These are phyloP conservation scores for Notospermus geniculatus DNA, from an alignment of 1,140 invertebrate genomes.

Conservation along the genomic window DNA sequence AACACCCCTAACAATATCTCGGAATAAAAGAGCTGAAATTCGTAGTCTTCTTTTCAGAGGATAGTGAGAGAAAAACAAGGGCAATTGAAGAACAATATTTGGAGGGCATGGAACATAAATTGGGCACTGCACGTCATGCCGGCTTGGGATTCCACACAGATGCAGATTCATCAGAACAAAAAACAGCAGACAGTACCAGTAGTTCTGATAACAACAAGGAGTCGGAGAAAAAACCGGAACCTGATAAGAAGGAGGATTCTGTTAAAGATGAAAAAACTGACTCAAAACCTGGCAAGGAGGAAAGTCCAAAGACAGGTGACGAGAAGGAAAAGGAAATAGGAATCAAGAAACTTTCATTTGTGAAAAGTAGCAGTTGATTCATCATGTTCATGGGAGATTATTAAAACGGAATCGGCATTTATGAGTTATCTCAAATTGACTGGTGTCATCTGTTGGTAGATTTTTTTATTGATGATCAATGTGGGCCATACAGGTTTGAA, in stretches of 20 bases:
- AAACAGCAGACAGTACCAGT: conserved; percentile 29
- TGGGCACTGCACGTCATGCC: conserved; percentile 38
- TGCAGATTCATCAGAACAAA: conserved; percentile 31
- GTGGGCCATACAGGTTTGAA: no score
- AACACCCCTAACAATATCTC: no score
- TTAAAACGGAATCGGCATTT: background rate
- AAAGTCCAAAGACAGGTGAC: conserved; percentile 7
- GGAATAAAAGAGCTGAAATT: no score
- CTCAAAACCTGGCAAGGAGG: conserved; percentile 13
- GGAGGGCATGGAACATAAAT: conserved; percentile 43
- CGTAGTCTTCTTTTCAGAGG: conserved; percentile 29
- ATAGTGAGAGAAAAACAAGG: conserved; percentile 31
- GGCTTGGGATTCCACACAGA: conserved; percentile 45
- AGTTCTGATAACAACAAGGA: conserved; percentile 15
- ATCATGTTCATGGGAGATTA: background rate
- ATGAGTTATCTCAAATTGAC: no score
- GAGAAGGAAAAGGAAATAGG: conserved; percentile 7
- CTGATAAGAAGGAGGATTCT: conserved; percentile 27
- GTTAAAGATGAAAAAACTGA: conserved; percentile 22
- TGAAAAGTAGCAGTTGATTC: conserved; percentile 26
- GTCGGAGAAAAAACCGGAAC: conserved; percentile 17
- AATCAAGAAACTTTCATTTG: conserved; percentile 36
- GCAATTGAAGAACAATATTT: conserved; percentile 46
- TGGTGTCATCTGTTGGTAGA: no score
- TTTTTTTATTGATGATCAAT: no score